These are phyloP conservation scores for Caerostris extrusa DNA, from an alignment of 1,140 invertebrate genomes.

Conservation along the genomic window DNA sequence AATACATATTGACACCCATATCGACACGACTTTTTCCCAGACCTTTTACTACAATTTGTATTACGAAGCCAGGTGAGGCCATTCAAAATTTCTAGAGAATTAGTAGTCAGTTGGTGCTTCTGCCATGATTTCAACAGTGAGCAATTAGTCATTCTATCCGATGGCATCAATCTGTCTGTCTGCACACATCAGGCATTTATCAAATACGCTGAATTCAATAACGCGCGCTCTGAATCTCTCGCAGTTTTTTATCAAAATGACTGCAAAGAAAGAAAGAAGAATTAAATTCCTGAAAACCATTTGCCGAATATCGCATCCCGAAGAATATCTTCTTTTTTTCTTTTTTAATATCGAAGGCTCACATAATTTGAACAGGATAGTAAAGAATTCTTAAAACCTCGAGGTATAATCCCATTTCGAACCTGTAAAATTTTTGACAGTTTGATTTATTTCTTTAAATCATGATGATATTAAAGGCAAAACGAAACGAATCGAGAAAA, in stretches of 20 bases:
- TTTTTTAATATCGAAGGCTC: constrained; percentile 37
- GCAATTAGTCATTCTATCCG: too few species aligned
- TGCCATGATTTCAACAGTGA: too few species aligned
- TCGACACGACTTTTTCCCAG: too few species aligned
- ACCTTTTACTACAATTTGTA: too few species aligned
- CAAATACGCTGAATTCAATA: neutral
- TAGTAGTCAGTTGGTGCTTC: too few species aligned
- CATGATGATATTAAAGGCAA: neutral
- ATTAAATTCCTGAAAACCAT: constrained; percentile 49
- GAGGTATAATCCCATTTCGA: constrained; percentile 45
- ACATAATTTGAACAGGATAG: neutral
- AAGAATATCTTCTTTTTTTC: neutral
- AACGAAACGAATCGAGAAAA: neutral
- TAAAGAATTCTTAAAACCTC: neutral
- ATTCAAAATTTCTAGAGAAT: too few species aligned
- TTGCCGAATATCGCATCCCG: neutral
- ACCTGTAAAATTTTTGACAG: constrained; percentile 39
- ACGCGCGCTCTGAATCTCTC: neutral
- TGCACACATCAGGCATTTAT: constrained; percentile 10
- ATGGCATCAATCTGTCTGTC: neutral
- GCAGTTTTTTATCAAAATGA: neutral
- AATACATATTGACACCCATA: too few species aligned
- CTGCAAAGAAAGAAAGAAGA: neutral
- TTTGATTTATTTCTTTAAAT: constrained; percentile 60
- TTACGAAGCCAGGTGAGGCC: too few species aligned